phyloP scores from a whole-genome alignment of 2,113 vertebrate species.

The Ciconia stormi region DNA sequence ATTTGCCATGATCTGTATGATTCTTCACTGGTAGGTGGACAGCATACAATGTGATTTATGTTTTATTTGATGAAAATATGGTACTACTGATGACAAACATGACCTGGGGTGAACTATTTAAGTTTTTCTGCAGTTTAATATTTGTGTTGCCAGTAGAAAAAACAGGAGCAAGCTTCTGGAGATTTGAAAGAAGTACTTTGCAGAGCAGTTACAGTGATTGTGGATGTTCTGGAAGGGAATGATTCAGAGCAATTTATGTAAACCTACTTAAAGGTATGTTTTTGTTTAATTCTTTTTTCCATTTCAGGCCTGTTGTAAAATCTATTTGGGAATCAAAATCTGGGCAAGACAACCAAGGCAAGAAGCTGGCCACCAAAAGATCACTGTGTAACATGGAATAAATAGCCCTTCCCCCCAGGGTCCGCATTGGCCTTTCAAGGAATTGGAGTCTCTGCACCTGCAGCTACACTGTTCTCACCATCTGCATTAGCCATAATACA shows the following conservation, averaged over 20 bases:
- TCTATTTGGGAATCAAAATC: slow-evolving; percentile 44
- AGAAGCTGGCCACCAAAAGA: not conserved
- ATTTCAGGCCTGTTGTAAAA: slow-evolving; percentile 47
- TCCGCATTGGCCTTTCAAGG: not conserved
- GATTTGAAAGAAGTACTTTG: not conserved
- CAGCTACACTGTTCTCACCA: not conserved
- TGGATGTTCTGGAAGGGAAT: not conserved
- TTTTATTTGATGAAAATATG: not conserved
- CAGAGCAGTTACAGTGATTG: not conserved
- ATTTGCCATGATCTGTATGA: slow-evolving; percentile 60
- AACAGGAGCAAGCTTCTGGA: not conserved
- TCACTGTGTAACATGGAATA: not conserved
- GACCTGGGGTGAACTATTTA: not conserved
- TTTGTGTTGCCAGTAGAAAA: not conserved
- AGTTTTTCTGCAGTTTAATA: not conserved
- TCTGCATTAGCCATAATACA: not conserved
- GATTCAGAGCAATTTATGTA: not conserved
- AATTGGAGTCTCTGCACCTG: not conserved
- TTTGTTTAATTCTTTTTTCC: not conserved
- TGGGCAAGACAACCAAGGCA: not conserved
- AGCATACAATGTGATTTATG: not conserved
- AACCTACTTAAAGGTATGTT: not conserved
- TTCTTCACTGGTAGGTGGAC: slow-evolving; percentile 59
- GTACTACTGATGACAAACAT: not conserved
- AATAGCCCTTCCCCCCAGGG: not conserved